phyloP scores from a whole-genome alignment of 1,140 invertebrate species.

The Panagrolaimus sp. region DNA sequence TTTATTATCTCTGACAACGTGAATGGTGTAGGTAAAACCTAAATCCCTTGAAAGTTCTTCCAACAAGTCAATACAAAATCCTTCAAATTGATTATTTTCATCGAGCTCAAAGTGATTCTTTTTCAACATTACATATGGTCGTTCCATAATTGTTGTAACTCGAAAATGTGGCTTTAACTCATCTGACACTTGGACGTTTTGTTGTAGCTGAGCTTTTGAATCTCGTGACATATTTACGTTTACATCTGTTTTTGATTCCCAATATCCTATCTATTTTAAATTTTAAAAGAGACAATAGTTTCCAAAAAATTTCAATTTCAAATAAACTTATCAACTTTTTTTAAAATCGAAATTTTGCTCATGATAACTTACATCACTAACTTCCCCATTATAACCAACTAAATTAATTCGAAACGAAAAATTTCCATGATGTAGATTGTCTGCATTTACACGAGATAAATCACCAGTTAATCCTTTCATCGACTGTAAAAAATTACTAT shows the following conservation, averaged over 20 bases:
- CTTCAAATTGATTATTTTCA: constrained; percentile 79
- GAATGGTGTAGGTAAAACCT: constrained; percentile 84
- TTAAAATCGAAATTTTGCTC: too few relatives aligned
- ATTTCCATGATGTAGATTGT: constrained; percentile 32
- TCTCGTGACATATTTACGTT: constrained; percentile 51
- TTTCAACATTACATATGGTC: constrained; percentile 89
- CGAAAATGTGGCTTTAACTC: constrained; percentile 57
- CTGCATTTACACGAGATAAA: constrained; percentile 30
- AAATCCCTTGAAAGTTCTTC: constrained; percentile 73
- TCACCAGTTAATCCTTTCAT: constrained; percentile 48
- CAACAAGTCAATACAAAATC: constrained; percentile 92
- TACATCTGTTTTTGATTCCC: constrained; percentile 50
- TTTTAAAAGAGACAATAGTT: too few relatives aligned
- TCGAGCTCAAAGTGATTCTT: constrained; percentile 65
- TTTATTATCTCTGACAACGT: constrained; percentile 83
- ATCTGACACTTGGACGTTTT: constrained; percentile 56
- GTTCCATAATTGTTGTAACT: constrained; percentile 64
- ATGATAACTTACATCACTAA: constrained; percentile 51
- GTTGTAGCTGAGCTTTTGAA: constrained; percentile 52
- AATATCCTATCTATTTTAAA: constrained; percentile 56
- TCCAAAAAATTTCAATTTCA: too few relatives aligned
- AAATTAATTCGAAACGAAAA: constrained; percentile 56
- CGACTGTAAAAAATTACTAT: constrained; percentile 29
- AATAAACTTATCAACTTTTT: too few relatives aligned
- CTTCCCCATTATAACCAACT: constrained; percentile 48